Conservation (phyloP, 2,797 vertebrate species). For the Thripadectes ignobilis region DNA sequence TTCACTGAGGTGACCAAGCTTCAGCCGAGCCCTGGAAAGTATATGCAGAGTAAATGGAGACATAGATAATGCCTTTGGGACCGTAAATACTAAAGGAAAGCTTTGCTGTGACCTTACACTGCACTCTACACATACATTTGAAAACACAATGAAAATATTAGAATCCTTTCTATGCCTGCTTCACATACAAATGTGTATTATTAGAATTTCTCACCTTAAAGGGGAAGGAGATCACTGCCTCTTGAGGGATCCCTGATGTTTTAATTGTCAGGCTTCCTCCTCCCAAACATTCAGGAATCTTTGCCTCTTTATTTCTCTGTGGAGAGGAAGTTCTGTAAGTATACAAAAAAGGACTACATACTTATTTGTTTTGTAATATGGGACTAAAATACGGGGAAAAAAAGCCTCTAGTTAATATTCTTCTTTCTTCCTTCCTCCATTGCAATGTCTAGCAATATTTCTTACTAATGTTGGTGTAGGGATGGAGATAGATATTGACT, state of each 20-base stretch:
- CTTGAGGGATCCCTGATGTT: background rate
- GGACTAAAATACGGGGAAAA: background rate
- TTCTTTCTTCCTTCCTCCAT: conserved; percentile 4
- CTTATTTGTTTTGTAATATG: background rate
- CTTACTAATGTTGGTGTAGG: conserved; percentile 29
- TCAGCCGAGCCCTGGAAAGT: background rate
- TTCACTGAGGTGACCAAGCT: background rate
- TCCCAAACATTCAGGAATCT: background rate
- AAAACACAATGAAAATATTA: background rate
- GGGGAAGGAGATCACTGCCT: background rate
- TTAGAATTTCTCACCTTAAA: background rate
- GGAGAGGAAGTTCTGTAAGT: background rate
- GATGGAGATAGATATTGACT: conserved; percentile 44
- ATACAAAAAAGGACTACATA: background rate
- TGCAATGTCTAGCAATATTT: conserved; percentile 24
- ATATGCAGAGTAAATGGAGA: background rate
- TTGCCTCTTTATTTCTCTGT: background rate
- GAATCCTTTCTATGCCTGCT: background rate
- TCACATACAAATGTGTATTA: background rate
- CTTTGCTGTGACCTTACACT: background rate
- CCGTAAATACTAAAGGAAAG: background rate
- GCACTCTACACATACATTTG: background rate
- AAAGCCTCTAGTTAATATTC: conserved; percentile 40
- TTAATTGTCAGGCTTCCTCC: background rate
- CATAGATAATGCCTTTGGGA: background rate